Conservation (phyloP, 2,113 vertebrate species). For the Phylloscopus trochilus region DNA sequence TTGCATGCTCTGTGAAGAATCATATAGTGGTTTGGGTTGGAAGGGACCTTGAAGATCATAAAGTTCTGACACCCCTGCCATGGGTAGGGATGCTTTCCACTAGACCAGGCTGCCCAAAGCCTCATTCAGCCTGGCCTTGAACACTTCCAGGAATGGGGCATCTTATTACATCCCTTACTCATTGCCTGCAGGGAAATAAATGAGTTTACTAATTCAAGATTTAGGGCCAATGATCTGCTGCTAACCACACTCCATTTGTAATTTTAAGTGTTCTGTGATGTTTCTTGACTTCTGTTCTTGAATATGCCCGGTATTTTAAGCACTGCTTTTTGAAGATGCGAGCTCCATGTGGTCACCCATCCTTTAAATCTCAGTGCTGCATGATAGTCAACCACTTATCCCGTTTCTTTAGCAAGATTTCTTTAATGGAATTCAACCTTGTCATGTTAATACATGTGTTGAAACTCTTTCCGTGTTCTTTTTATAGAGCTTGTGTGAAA, state of each 20-base stretch:
- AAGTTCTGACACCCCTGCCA: background rate
- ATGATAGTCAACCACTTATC: background rate
- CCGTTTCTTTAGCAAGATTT: background rate
- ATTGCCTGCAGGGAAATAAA: background rate
- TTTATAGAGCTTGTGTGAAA: constrained; percentile 12
- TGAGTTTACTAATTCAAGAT: background rate
- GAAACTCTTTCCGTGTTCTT: background rate
- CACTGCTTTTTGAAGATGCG: background rate
- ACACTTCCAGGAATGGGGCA: background rate
- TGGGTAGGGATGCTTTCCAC: background rate
- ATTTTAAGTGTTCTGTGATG: background rate
- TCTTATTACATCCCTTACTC: background rate
- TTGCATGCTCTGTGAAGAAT: background rate
- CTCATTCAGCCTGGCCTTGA: background rate
- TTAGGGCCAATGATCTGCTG: background rate
- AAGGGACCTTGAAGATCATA: background rate
- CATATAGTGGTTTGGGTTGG: background rate
- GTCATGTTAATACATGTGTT: background rate
- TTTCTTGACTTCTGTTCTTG: background rate
- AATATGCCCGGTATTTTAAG: background rate
- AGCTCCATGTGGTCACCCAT: background rate
- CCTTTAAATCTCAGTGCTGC: background rate
- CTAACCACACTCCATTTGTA: background rate
- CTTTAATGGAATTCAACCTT: background rate
- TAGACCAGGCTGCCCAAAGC: background rate